Percentiles rank a stretch among this genome's conserved stretches.
Conservation (phyloP, 1,140 invertebrate species). For the Semibalanus balanoides region DNA sequence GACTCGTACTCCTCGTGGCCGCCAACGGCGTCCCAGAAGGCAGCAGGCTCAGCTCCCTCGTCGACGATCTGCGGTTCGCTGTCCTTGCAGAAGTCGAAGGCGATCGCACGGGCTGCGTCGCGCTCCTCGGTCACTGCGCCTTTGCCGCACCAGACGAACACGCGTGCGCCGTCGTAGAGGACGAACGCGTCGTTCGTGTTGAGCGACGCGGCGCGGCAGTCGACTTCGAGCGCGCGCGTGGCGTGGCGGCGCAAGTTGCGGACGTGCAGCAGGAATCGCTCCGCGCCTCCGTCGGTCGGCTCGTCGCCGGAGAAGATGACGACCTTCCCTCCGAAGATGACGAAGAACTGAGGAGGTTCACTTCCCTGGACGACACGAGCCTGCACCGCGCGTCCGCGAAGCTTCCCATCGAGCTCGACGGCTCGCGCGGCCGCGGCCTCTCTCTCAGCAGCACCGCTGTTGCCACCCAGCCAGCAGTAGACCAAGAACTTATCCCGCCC, state of each 20-base stretch:
- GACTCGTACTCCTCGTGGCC: conserved; percentile 40
- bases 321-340: conserved; percentile 75
- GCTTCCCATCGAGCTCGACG: conserved; percentile 46
- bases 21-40: conserved; percentile 43
- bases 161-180: conserved; percentile 41
- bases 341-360: conserved; percentile 77
- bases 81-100: not conserved
- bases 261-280: conserved; percentile 56
- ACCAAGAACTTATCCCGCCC: conserved; percentile 41
- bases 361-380: conserved; percentile 70
- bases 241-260: conserved; percentile 54
- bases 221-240: conserved; percentile 50
- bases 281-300: not conserved
- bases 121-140: conserved; percentile 52
- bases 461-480: conserved; percentile 51
- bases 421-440: conserved; percentile 45
- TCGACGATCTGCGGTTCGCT: not conserved
- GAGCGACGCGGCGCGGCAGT: conserved; percentile 47
- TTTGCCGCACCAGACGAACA: conserved; percentile 44
- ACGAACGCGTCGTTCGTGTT: conserved; percentile 73
- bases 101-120: conserved; percentile 37
- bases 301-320: conserved; percentile 44
- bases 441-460: conserved; percentile 46
- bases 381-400: conserved; percentile 42
- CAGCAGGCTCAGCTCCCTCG: conserved; percentile 34